Evolutionary conservation across 2,113 vertebrate genomes (phyloP), one percentile per base, ranked within the genome.

Genomic region (Herpailurus yagouaroundi): DNA sequence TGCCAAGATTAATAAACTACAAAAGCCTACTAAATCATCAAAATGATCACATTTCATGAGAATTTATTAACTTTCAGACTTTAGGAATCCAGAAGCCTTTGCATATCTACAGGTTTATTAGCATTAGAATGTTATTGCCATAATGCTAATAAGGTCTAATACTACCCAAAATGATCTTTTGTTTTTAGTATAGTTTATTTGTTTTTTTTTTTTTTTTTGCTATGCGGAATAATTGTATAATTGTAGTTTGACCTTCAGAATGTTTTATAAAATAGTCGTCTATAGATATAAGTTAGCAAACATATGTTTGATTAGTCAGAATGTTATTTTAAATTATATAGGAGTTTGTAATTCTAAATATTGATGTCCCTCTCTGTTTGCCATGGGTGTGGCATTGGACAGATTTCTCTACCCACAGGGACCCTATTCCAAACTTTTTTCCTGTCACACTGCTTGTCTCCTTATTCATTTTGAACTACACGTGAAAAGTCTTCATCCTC

Each of bases 1-100:
- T 90, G 45, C 25, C 12, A 88, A 71, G 10, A 68, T 57, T 23
- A 73, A 81, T 52, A 77, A 95, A 79, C 11, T 33, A 94, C 27
- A 57, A 79, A 81, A 36, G 0, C 4, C 11, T 3, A 97, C 9
- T 50, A 94, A 94, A 85, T 94, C 27, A 85, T 86, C 23, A 69
- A 69, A 89, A 38, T 92, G 7, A 71, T 25, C 1, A 64, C 3
- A 81, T 94, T 94, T 96, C 21, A 64, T 93, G 11, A 81, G 11
- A 63, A 68, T 95, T 81, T 91, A 95, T 93, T 92, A 92, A 89
- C 45, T 85, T 91, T 92, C 27, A 79, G 31, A 68, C 48, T 91
- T 63, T 73, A 95, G 23, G 11, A 96, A 74, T 64, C 4, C 19
- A 80, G 50, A 87, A 85, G 68, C 82, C 14, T 82, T 92, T 79